Conservation (phyloP, 37 sponge, comb jelly and placozoan species). For the Spongilla lacustris region DNA sequence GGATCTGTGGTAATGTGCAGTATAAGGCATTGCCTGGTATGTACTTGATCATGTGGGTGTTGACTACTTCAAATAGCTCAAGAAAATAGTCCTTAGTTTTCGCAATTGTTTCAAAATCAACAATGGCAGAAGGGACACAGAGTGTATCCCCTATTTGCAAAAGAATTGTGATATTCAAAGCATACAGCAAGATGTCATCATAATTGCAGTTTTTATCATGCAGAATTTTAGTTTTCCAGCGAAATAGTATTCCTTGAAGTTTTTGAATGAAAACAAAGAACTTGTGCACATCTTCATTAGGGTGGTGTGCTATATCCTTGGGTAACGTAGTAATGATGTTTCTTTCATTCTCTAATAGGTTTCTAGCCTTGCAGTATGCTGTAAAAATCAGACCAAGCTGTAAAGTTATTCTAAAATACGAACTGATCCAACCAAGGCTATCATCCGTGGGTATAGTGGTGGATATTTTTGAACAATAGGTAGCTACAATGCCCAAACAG, state of each 20-base stretch:
- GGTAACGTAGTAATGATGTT: too few relatives aligned
- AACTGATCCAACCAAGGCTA: slow-evolving; percentile 25
- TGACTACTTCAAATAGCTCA: slow-evolving; percentile 4
- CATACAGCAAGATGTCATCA: slow-evolving; percentile 11
- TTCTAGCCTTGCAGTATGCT: slow-evolving; percentile 25
- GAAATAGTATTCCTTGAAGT: background rate
- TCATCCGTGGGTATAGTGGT: background rate
- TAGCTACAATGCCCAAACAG: too few relatives aligned
- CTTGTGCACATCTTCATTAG: slow-evolving; percentile 16
- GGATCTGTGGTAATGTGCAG: slow-evolving; percentile 35
- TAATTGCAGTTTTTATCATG: background rate
- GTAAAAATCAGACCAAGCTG: slow-evolving; percentile 42
- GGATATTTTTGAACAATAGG: background rate
- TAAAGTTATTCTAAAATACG: slow-evolving; percentile 18
- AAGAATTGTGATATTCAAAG: background rate
- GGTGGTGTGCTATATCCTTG: background rate
- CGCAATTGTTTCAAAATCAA: too few relatives aligned
- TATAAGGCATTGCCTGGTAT: slow-evolving; percentile 7
- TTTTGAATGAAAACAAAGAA: slow-evolving; percentile 24
- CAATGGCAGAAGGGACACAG: background rate
- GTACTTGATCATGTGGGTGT: slow-evolving; percentile 12
- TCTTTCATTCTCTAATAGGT: too few relatives aligned
- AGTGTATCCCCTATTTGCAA: background rate
- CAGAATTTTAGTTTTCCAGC: slow-evolving; percentile 14
- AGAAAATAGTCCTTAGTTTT: background rate